These are phyloP conservation scores for Helarctos malayanus DNA, from an alignment of 2,797 vertebrate genomes.

Conservation along the genomic window DNA sequence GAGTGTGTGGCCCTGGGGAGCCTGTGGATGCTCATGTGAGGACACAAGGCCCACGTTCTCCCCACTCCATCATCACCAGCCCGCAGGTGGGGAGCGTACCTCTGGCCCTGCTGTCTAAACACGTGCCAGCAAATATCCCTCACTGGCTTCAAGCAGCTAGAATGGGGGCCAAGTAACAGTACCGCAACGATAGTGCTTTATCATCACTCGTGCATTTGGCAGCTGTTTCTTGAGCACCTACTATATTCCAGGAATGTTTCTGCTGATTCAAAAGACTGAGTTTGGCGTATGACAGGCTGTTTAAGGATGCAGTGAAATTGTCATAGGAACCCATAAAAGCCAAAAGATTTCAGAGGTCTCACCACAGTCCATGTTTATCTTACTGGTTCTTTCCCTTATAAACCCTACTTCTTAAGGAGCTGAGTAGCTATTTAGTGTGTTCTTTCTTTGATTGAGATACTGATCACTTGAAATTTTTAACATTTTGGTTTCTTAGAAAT, in stretches of 20 bases:
- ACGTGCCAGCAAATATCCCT: neutral
- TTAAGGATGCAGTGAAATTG: neutral
- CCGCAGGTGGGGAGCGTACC: neutral
- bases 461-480: slow-evolving; percentile 21
- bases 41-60: neutral
- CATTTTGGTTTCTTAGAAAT: slow-evolving; percentile 21
- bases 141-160: neutral
- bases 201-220: neutral
- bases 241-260: neutral
- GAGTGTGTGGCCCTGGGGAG: neutral
- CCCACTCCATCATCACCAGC: neutral
- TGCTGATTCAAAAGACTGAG: neutral
- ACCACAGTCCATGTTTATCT: neutral
- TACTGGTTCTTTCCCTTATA: slow-evolving; percentile 10
- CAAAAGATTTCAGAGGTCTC: neutral
- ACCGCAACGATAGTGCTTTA: neutral
- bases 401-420: neutral
- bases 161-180: neutral
- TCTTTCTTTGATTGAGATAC: neutral
- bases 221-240: neutral
- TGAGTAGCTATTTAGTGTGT: neutral
- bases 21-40: neutral
- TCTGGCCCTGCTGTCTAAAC: neutral
- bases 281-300: neutral
- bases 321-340: neutral